Evolutionary conservation across 1,140 invertebrate genomes (phyloP), one percentile per base, ranked within the genome.

Genomic region (Drosophila lowei): DNA sequence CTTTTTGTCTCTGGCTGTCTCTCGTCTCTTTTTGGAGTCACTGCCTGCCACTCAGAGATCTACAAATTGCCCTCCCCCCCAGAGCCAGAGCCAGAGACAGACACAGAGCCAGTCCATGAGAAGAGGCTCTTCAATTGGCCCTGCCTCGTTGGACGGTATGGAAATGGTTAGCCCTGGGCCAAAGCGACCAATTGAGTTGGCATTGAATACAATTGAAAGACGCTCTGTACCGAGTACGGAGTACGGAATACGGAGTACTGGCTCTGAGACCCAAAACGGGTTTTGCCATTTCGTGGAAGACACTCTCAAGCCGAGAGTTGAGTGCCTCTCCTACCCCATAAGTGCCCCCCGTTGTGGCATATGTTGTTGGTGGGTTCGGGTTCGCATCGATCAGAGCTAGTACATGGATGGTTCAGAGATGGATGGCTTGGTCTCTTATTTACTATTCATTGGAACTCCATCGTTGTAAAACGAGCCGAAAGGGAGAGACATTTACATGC

Each of bases 161-260:
- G 59, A 25, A 58, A 46, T 43, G 71, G 64, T 44, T 34, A 57
- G 77, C 81, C 81, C 83, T 66, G 76, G 83, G 81, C 77, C 64
- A 38, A 38, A 38, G 34, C 34, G 44, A 60, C 70, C 81, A 85
- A 85, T 85, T 85, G 81, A 88, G 83, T 85, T 85, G 86, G 77
- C 81, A 86, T 85, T 85, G 81, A 85, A 85, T 67, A 86, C 81
- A 85, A 86, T 85, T 85, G 81, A 85, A 80, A 70, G 74, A 85
- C 66, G 71, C 67, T 79, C 78, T 38, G 34, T 67, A 28, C 28
- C 6, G 28, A 28, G 30, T 8, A 30, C 8, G 2, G 30, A 30
- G 30, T 30, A 30, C 8, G 1, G 1, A 28, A 41, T 9, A 21
- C 28, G 47, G 3, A 25, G 13, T 5, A n/a, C 30, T 57, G 66